Base-by-base conservation (phyloP, 2,888 invertebrate species). In the Leptogaster cylindrica region DNA sequence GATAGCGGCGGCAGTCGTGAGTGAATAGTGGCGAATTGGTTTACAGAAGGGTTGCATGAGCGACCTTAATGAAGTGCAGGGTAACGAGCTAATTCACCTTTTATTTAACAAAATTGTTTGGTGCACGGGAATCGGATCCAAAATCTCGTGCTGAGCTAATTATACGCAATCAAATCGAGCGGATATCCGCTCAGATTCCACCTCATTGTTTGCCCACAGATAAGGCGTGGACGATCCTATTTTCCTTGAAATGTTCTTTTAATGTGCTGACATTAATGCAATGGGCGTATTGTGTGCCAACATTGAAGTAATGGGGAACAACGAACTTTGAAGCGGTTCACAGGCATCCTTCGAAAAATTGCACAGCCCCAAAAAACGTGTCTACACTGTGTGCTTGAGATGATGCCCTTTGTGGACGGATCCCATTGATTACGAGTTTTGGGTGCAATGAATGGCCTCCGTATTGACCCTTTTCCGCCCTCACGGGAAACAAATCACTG, bases 101-200 rank as follows among this genome's bases (percentile, higher is more conserved):
- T 61, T 61, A 28, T 61, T 36, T 36, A 27, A 44, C 44, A 27
- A 44, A 44, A 27, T 3, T 23, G 25, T 58, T 39, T 12, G 41
- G 58, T 8, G 2, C 39, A 12, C 23, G 28, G 6, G 28, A 44
- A 52, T 31, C 31, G 41, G 18, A 44, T 27, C 16, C 2, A 25
- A 36, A 41, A 28, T 16, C 18, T 39, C 68, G 55, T 65, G 46
- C 68, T 50, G 68, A 36, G 68, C 33, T 65, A 68, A 68, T 68
- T 65, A 68, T 55, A 68, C 50, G 28, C 41, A 36, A 31, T 39
- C 31, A 16, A 33, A 52, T 44, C 33, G 66, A 68, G 39, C 68
- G 68, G 68, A 68, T 68, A 68, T 68, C 68, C 68, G 68, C 33
- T 66, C 25, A n/a, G 27, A 66, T 46, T 55, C 33, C 36, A 46